These are phyloP conservation scores for Elgaria multicarinata DNA, from an alignment of 2,113 vertebrate species.

Conservation along the genomic window DNA sequence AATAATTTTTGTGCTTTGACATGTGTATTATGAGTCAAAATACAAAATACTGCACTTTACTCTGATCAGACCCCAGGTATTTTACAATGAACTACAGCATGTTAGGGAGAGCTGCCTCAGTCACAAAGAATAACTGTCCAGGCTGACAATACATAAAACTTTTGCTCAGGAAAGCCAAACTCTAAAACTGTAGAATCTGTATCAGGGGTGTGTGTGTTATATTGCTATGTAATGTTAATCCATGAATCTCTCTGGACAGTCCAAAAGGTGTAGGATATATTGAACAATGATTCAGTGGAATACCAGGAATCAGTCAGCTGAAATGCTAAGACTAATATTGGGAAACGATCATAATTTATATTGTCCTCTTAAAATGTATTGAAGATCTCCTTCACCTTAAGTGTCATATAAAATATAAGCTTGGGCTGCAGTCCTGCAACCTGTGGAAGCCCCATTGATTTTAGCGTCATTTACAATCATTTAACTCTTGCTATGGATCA, in stretches of 20 bases:
- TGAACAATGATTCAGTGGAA: neutral
- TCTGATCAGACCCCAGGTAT: constrained; percentile 25
- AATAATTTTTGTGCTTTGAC: constrained; percentile 40
- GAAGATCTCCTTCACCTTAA: constrained; percentile 2
- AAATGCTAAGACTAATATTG: constrained; percentile 37
- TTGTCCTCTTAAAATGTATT: constrained; percentile 6
- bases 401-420: neutral
- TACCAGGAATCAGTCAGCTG: constrained; percentile 7
- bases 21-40: constrained; percentile 43
- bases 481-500: constrained; percentile 3
- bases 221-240: neutral
- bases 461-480: neutral
- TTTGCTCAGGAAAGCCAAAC: neutral
- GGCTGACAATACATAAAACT: constrained; percentile 42
- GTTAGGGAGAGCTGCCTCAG: constrained; percentile 27
- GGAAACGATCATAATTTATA: constrained; percentile 33
- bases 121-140: constrained; percentile 22
- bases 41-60: constrained; percentile 42
- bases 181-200: neutral
- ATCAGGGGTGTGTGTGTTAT: neutral
- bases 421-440: neutral
- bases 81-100: constrained; percentile 38
- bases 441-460: neutral
- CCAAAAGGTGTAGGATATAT: neutral
- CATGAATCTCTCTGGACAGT: constrained; percentile 10